These are phyloP conservation scores for Spodoptera litura DNA, from an alignment of 1,140 invertebrate genomes.

Conservation along the genomic window DNA sequence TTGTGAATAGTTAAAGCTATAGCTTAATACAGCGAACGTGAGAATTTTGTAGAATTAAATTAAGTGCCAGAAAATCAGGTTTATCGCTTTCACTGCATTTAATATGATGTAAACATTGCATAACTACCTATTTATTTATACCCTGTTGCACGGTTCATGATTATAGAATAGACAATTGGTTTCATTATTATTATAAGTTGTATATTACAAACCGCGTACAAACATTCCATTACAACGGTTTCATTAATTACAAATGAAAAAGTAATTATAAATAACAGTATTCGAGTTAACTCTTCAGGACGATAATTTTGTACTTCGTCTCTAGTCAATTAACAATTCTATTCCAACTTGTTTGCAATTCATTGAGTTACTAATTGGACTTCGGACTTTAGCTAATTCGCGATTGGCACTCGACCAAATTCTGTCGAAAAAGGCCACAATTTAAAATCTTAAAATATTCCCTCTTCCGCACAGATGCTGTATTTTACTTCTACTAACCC, in stretches of 20 bases:
- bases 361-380: slow-evolving; percentile 19
- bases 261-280: background rate
- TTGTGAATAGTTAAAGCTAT: background rate
- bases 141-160: background rate
- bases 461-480: background rate
- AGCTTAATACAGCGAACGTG: too few relatives aligned
- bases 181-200: background rate
- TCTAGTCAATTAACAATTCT: slow-evolving; percentile 10
- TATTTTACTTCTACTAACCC: background rate
- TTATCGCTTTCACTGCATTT: too few relatives aligned
- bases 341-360: slow-evolving; percentile 21
- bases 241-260: background rate
- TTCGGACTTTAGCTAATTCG: slow-evolving; percentile 9
- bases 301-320: background rate
- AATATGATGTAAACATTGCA: too few relatives aligned
- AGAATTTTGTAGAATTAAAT: too few relatives aligned
- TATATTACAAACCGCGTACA: background rate
- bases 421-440: slow-evolving; percentile 9
- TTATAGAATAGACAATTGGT: background rate
- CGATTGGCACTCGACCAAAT: slow-evolving; percentile 23
- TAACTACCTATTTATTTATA: background rate
- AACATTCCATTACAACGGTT: too few relatives aligned
- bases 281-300: background rate
- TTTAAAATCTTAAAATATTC: slow-evolving; percentile 12
- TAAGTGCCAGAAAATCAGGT: too few relatives aligned